Conservation (phyloP, 2,113 vertebrate genomes). For the Verasper variegatus region DNA sequence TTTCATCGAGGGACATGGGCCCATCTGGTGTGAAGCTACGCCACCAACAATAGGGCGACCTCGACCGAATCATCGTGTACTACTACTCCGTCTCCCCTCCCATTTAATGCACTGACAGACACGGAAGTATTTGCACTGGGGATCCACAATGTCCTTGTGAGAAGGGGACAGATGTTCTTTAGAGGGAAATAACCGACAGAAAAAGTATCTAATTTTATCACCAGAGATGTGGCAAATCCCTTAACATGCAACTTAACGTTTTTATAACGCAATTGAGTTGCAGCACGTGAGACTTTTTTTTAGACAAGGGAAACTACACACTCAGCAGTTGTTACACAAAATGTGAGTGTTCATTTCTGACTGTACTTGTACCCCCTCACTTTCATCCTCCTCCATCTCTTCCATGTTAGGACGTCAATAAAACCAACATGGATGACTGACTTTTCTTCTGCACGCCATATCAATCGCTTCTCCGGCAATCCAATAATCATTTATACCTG, state of each 20-base stretch:
- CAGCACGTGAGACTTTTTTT: background rate
- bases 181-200: slow-evolving; percentile 37
- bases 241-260: slow-evolving; percentile 12
- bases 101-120: slow-evolving; percentile 63
- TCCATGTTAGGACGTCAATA: slow-evolving; percentile 27
- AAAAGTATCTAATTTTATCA: slow-evolving; percentile 27
- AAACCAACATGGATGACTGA: slow-evolving; percentile 10
- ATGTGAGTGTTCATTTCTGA: background rate
- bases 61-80: slow-evolving; percentile 32
- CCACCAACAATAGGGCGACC: slow-evolving; percentile 42
- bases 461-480: slow-evolving; percentile 31
- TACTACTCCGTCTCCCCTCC: slow-evolving; percentile 24
- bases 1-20: slow-evolving; percentile 16
- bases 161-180: slow-evolving; percentile 26
- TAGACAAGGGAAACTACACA: background rate
- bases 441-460: background rate
- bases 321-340: background rate
- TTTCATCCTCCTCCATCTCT: background rate
- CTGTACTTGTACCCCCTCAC: background rate
- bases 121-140: slow-evolving; percentile 35
- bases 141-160: slow-evolving; percentile 54
- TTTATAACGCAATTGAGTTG: slow-evolving; percentile 1
- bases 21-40: slow-evolving; percentile 36
- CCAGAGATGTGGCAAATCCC: slow-evolving; percentile 3
- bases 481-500: slow-evolving; percentile 43